Base-by-base conservation (phyloP, 53 echinoderm and acorn worm species). In the Zoroaster sp. region DNA sequence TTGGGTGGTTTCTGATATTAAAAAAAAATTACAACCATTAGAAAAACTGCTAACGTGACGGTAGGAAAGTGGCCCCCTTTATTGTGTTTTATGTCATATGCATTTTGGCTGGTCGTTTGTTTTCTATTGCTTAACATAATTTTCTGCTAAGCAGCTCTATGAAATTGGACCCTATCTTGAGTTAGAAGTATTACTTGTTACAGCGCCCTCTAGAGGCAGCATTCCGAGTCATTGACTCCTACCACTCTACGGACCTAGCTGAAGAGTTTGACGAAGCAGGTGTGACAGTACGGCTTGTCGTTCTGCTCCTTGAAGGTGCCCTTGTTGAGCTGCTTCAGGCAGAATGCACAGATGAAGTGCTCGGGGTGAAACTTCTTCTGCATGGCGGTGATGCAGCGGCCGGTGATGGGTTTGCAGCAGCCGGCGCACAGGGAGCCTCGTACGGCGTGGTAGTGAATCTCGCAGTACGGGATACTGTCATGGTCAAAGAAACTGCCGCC, bases 241-340 rank as follows among this genome's bases (percentile, higher is more conserved):
- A 23, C 40, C 78, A 21, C 15, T 28, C 9, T 31, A 30, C 47
- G 1, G 45, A 66, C 41, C 78, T 95, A 97, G 89, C 94, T 94
- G 80, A 99, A 99, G 47, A 99, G 90, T 75, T 93, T 99, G 44
- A 93, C 88, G 63, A 99, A 99, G 87, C 99, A 99, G 10, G 75
- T 39, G n/a, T 99, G 99, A 75, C 99, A 99, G 83, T 99, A 99
- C 3, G 99, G 93, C 77, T 99, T 99, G 74, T 96, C 99, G 39
- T 93, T 96, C 87, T 99, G 99, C 76, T 99, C 99, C 80, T 99
- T 99, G 86, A 99, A 99, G 59, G 99, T 99, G 70, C 99, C 99
- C 75, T 99, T 99, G 77, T 99, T 99, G 3, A 99, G 94, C 74
- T 96, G 99, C 69, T 99, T 99, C 69, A 99, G 93, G 86, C 99